A percentile compares a stretch with the other conserved stretches of the same genome.
These are phyloP conservation scores for Orthosia incerta DNA, from an alignment of 2,888 invertebrate species.

Conservation along the genomic window DNA sequence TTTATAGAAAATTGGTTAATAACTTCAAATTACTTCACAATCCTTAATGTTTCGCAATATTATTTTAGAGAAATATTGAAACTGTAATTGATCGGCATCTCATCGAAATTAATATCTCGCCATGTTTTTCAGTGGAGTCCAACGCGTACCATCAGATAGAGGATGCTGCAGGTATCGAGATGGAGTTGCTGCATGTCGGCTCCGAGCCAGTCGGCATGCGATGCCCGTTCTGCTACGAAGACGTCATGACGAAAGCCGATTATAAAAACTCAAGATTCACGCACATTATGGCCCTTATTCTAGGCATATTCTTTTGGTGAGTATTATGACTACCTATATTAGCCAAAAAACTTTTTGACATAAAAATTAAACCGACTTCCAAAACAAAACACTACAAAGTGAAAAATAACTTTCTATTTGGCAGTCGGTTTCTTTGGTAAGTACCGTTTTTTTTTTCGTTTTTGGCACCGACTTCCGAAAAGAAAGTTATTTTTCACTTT, in stretches of 20 bases:
- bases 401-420: no score
- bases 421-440: no score
- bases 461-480: no score
- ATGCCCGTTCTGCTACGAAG: slow-evolving; percentile 85
- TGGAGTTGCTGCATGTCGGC: slow-evolving; percentile 86
- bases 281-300: slow-evolving; percentile 79
- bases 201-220: slow-evolving; percentile 88
- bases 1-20: neutral
- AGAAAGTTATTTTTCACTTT: no score
- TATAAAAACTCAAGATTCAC: slow-evolving; percentile 81
- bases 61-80: neutral
- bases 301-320: slow-evolving; percentile 87
- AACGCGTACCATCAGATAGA: slow-evolving; percentile 83
- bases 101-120: neutral
- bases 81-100: neutral
- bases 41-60: no score
- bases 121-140: slow-evolving; percentile 79
- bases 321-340: slow-evolving; percentile 39
- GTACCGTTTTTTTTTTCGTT: no score
- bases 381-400: no score
- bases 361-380: no score
- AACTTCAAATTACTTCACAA: neutral
- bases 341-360: no score
- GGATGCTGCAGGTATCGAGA: slow-evolving; percentile 81
- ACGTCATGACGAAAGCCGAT: slow-evolving; percentile 84